Conservation (phyloP, 2,113 vertebrate species). For the Rafetus swinhoei region DNA sequence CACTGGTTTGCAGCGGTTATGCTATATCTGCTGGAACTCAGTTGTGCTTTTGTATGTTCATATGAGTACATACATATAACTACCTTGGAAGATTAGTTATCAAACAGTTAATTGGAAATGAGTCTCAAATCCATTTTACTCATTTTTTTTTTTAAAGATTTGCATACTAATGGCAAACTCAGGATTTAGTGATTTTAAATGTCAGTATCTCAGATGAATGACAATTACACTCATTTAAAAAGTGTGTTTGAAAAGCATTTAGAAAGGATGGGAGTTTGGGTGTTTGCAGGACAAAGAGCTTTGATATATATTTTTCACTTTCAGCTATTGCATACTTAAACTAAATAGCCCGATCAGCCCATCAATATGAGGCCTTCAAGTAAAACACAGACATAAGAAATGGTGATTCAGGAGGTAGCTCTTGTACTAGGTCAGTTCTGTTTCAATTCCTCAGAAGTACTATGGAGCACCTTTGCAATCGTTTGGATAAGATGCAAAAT, state of each 20-base stretch:
- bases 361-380: not conserved
- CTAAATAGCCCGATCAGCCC: not conserved
- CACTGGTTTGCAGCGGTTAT: not conserved
- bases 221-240: not conserved
- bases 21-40: not conserved
- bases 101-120: not conserved
- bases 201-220: not conserved
- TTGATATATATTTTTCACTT: not conserved
- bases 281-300: too few species aligned
- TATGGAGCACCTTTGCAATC: not conserved
- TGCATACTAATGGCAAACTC: not conserved
- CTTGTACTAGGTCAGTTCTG: not conserved
- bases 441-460: not conserved
- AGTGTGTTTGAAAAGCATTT: not conserved
- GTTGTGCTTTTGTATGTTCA: not conserved
- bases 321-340: not conserved
- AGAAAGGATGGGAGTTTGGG: not conserved
- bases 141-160: not conserved
- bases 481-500: not conserved
- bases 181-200: not conserved
- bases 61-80: not conserved
- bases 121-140: not conserved
- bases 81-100: not conserved
- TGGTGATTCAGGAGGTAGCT: not conserved
- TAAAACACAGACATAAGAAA: not conserved